Conservation (phyloP, 2,113 vertebrate genomes). For the Cariama cristata region DNA sequence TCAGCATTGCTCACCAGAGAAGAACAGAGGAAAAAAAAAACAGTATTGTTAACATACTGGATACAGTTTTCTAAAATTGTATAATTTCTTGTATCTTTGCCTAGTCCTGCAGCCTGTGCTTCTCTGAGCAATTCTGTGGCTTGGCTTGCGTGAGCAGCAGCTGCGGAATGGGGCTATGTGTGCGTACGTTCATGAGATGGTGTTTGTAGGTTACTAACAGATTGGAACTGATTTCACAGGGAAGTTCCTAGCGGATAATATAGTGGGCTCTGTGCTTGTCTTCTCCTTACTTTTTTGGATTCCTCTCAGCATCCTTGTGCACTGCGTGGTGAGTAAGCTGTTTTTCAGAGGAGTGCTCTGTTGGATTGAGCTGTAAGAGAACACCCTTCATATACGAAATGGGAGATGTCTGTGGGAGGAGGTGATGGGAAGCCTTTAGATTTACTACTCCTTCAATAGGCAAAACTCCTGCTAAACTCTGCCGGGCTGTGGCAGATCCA, state of each 20-base stretch:
- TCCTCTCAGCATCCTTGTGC: conserved; percentile 96
- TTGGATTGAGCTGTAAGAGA: not conserved
- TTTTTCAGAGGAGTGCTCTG: not conserved
- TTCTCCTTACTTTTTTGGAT: conserved; percentile 98
- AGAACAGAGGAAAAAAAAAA: not conserved
- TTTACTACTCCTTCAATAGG: not conserved
- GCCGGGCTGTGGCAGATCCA: not conserved
- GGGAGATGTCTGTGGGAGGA: not conserved
- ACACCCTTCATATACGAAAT: not conserved
- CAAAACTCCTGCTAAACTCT: not conserved
- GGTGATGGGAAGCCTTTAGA: not conserved
- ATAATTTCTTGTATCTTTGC: not conserved
- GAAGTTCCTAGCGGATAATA: conserved; percentile 97
- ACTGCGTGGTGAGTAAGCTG: conserved; percentile 91
- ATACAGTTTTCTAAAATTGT: not conserved
- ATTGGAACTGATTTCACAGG: conserved; percentile 75
- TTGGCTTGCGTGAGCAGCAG: not conserved
- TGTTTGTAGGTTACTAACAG: not conserved
- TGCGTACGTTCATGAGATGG: not conserved
- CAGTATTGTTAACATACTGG: not conserved
- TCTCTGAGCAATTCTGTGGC: not conserved
- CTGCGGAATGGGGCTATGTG: not conserved
- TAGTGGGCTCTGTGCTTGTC: conserved; percentile 97
- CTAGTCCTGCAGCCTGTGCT: not conserved
- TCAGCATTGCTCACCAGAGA: not conserved